Percentiles rank a stretch among this genome's conserved stretches.
These are phyloP conservation scores for Globodera rostochiensis DNA, from an alignment of 1,140 invertebrate species.

Conservation along the genomic window DNA sequence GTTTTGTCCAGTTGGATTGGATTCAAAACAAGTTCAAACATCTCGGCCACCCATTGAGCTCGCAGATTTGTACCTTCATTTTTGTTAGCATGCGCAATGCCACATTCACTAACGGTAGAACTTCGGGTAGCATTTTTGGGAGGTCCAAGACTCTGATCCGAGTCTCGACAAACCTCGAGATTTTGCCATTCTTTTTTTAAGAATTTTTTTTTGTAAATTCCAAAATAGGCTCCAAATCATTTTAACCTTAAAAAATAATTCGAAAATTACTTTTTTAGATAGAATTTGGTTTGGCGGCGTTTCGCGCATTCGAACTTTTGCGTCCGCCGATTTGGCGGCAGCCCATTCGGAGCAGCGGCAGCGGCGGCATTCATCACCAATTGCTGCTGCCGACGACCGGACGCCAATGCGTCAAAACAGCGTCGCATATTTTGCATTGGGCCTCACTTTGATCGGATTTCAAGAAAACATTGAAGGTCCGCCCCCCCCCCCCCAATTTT, in stretches of 20 bases:
- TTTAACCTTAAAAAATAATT: neutral
- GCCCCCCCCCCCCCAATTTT: neutral
- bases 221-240: neutral
- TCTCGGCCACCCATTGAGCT: neutral
- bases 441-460: constrained; percentile 22
- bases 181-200: neutral
- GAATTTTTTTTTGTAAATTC: neutral
- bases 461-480: neutral
- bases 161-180: neutral
- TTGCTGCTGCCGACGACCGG: neutral
- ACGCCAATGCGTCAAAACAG: constrained; percentile 9
- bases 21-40: constrained; percentile 11
- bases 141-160: neutral
- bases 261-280: constrained; percentile 6
- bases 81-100: constrained; percentile 4
- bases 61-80: neutral
- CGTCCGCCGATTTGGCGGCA: neutral
- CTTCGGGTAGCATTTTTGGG: neutral
- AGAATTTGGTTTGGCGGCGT: constrained; percentile 19
- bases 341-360: no score
- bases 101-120: neutral
- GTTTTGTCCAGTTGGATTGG: constrained; percentile 20
- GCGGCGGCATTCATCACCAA: no score
- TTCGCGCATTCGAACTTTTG: constrained; percentile 5
- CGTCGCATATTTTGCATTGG: constrained; percentile 15